A percentile compares a stretch with the other conserved stretches of the same genome.
Evolutionary conservation across 2,113 vertebrate genomes (phyloP).

Genomic region (Vidua macroura): DNA sequence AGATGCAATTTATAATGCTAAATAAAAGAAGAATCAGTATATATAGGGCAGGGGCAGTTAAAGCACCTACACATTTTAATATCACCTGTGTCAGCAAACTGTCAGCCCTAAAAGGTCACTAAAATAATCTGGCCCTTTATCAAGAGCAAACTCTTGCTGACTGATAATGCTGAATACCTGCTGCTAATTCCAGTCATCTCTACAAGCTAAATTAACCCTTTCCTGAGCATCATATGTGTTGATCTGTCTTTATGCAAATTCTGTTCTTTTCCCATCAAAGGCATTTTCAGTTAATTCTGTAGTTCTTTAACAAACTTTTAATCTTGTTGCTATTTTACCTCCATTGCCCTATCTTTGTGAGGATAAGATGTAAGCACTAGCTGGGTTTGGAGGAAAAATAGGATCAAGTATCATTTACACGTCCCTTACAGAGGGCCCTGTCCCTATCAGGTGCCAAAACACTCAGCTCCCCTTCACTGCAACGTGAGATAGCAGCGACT

Average conservation of each 20-base stretch:
- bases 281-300: neutral
- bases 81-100: neutral
- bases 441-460: neutral
- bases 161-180: neutral
- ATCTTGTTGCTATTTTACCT: neutral
- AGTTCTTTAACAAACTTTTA: neutral
- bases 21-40: neutral
- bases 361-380: neutral
- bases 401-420: neutral
- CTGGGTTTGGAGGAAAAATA: neutral
- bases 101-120: neutral
- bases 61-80: neutral
- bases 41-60: neutral
- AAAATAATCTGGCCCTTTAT: slow-evolving; percentile 14
- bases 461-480: neutral
- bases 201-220: slow-evolving; percentile 27
- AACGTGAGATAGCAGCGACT: rapidly evolving
- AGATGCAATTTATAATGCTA: neutral
- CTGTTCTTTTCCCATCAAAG: neutral
- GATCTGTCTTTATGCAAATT: neutral
- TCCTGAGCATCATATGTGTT: neutral
- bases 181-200: neutral
- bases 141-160: slow-evolving; percentile 14
- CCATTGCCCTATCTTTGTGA: neutral
- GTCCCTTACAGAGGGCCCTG: neutral